These are phyloP conservation scores for Drosophila biarmipes DNA, from an alignment of 1,140 invertebrate genomes.

Conservation along the genomic window DNA sequence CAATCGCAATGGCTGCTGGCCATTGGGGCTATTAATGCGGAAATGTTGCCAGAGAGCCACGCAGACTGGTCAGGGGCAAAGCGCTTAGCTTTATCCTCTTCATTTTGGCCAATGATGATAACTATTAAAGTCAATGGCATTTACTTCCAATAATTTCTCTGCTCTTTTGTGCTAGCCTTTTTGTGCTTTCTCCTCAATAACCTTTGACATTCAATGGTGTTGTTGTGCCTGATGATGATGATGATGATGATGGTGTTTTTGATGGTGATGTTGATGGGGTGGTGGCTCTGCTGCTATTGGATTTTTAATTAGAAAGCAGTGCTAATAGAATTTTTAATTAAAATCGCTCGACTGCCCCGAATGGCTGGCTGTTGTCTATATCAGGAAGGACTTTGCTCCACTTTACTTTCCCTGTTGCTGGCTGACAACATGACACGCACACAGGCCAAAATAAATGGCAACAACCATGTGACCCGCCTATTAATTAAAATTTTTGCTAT, in stretches of 20 bases:
- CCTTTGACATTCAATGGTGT: constrained; percentile 37
- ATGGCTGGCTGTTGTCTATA: constrained; percentile 49
- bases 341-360: constrained; percentile 59
- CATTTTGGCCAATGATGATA: constrained; percentile 43
- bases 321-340: constrained; percentile 83
- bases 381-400: constrained; percentile 27
- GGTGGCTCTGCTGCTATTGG: constrained; percentile 36
- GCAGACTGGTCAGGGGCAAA: not conserved
- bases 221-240: constrained; percentile 20
- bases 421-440: constrained; percentile 69
- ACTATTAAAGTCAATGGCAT: constrained; percentile 62
- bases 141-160: constrained; percentile 53
- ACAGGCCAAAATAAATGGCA: constrained; percentile 56
- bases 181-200: constrained; percentile 22
- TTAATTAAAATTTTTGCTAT: constrained; percentile 80
- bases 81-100: constrained; percentile 31
- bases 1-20: constrained; percentile 53
- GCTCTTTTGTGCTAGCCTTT: constrained; percentile 23
- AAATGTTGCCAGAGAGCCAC: constrained; percentile 53
- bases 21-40: constrained; percentile 50
- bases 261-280: constrained; percentile 9
- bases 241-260: not conserved
- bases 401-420: constrained; percentile 54
- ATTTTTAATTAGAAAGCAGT: constrained; percentile 77
- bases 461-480: constrained; percentile 52